Percentiles rank a stretch among this genome's conserved stretches.
Evolutionary conservation across 2,888 invertebrate species (phyloP).

Genomic region (Nysson spinosus): DNA sequence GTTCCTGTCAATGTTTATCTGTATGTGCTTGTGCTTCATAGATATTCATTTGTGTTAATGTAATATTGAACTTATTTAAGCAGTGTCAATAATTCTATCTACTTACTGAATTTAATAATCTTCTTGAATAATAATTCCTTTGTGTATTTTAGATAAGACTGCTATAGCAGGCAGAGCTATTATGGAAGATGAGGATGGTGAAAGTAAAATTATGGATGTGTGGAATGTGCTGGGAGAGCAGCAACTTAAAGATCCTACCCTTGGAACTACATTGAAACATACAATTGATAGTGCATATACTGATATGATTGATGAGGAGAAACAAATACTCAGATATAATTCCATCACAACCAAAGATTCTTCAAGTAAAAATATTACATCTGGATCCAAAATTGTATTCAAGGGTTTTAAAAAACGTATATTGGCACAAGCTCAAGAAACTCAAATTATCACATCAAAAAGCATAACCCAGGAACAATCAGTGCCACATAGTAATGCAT

Average conservation of each 20-base stretch:
- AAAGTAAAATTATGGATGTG: constrained; percentile 67
- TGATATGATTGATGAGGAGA: constrained; percentile 44
- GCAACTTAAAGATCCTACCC: constrained; percentile 52
- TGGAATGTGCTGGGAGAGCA: constrained; percentile 60
- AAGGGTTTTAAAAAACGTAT: constrained; percentile 73
- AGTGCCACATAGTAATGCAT: constrained; percentile 29
- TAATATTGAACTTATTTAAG: no score
- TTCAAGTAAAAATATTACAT: constrained; percentile 35
- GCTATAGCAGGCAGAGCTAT: constrained; percentile 57
- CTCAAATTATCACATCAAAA: constrained; percentile 44
- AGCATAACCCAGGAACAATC: constrained; percentile 33
- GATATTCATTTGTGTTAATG: no score
- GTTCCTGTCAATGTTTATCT: no score
- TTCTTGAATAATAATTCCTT: background rate
- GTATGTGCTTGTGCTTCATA: no score
- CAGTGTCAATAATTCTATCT: no score
- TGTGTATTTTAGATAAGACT: constrained; percentile 52
- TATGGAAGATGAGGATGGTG: constrained; percentile 77
- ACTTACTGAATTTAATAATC: background rate
- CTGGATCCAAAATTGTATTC: constrained; percentile 63
- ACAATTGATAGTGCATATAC: constrained; percentile 37
- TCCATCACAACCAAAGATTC: constrained; percentile 51
- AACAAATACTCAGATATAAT: constrained; percentile 41
- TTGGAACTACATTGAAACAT: constrained; percentile 43
- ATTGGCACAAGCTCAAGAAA: constrained; percentile 67